These are phyloP conservation scores for Villa cingulata DNA, from an alignment of 2,888 invertebrate genomes.

Conservation along the genomic window DNA sequence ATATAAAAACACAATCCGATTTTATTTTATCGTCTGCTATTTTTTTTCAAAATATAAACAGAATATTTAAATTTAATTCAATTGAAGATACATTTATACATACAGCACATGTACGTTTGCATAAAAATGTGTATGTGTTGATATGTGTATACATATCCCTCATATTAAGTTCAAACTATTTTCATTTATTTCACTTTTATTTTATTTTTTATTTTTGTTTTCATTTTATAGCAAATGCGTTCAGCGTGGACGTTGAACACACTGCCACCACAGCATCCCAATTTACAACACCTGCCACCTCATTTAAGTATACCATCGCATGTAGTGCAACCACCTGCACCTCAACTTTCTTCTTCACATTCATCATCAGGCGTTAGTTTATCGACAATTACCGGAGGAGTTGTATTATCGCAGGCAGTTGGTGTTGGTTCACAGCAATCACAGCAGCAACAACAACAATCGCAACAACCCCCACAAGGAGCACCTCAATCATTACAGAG, in stretches of 20 bases:
- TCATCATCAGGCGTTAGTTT: conserved; percentile 7
- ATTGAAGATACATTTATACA: too few species aligned
- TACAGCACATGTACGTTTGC: too few species aligned
- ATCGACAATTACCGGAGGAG: conserved; percentile 7
- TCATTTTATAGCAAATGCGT: conserved; percentile 10
- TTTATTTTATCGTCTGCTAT: too few species aligned
- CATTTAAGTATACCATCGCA: conserved; percentile 11
- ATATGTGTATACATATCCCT: too few species aligned
- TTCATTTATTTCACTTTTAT: too few species aligned
- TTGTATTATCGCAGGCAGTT: conserved; percentile 1
- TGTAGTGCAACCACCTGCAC: conserved; percentile 8
- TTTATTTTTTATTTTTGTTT: too few species aligned
- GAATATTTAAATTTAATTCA: too few species aligned
- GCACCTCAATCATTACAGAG: background rate
- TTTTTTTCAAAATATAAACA: too few species aligned
- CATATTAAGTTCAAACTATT: too few species aligned
- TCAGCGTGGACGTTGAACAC: conserved; percentile 14
- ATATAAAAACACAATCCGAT: too few species aligned
- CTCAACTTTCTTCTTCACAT: conserved; percentile 9
- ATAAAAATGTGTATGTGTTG: too few species aligned
- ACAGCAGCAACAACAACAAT: conserved; percentile 4
- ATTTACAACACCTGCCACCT: conserved; percentile 6
- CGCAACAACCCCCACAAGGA: background rate
- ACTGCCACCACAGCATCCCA: conserved; percentile 12
- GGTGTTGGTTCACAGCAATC: conserved; percentile 2